These are phyloP conservation scores for Scopus umbretta DNA, from an alignment of 2,113 vertebrate genomes.

Conservation along the genomic window DNA sequence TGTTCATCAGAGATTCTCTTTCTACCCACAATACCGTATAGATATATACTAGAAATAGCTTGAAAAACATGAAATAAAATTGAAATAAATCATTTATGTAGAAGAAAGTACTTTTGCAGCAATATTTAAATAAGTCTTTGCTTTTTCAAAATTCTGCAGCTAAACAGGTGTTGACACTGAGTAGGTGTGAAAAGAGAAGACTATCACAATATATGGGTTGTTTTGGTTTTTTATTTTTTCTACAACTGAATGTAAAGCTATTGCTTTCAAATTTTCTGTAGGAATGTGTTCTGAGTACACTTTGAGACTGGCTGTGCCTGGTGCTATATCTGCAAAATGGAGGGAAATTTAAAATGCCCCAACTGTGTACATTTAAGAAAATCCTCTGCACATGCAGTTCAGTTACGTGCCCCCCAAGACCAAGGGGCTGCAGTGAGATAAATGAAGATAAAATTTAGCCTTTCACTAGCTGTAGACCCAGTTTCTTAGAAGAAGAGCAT, in stretches of 20 bases:
- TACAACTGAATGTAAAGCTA: neutral
- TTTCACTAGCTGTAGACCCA: neutral
- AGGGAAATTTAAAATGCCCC: neutral
- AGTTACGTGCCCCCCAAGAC: neutral
- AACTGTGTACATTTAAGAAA: neutral
- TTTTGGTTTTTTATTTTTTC: neutral
- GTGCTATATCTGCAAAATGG: neutral
- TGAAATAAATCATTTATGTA: constrained; percentile 13
- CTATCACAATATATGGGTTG: neutral
- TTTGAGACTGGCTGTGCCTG: neutral
- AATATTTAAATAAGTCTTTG: neutral
- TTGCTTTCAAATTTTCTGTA: neutral
- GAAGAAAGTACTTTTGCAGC: neutral
- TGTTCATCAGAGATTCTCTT: constrained; percentile 53
- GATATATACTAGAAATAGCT: neutral
- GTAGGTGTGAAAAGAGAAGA: constrained; percentile 19
- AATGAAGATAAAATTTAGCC: neutral
- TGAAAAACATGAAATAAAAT: constrained; percentile 44
- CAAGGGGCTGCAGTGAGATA: neutral
- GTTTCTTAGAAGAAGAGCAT: neutral
- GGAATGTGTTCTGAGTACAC: neutral
- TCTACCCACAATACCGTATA: neutral
- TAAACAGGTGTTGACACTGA: constrained; percentile 30
- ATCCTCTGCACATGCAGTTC: neutral
- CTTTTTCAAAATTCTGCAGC: neutral